Base-by-base conservation (phyloP, 2,113 vertebrate species). In the Trematocara variabile region DNA sequence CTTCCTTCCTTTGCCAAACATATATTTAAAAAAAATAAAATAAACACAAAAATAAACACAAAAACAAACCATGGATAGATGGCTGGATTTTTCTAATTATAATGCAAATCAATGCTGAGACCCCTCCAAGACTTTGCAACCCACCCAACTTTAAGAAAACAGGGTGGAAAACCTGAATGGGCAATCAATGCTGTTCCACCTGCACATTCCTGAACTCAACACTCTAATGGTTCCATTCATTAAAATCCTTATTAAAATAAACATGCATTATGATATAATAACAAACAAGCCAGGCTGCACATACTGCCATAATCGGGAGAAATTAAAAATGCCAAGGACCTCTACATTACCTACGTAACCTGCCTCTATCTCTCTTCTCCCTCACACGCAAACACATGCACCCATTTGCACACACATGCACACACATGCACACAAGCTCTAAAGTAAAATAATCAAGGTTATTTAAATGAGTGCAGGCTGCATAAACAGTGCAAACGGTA, bases 161-260 rank as follows among this genome's bases (percentile, higher is more conserved):
- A 94, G 58, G 77, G 83, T 89, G 79, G 83, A 80, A 92, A 91
- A 92, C 87, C 90, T 94, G 91, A 95, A 94, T 91, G 90, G 90
- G 90, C 90, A 95, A 93, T 95, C 95, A 94, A 86, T 82, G 86
- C 68, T 81, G 88, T 84, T 91, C 86, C 25, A 75, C 81, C 86
- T 63, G 91, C 91, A 86, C 91, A 93, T 92, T 93, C 86, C 92
- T 94, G 90, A 94, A 93, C 92, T 84, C 90, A 88, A 73, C 85
- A 77, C 77, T 88, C 84, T 93, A 93, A 93, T 95, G 88, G 93
- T 89, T 86, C 89, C 89, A 95, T 95, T 96, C 94, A 95, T 96
- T 96, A 95, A 86, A 80, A 89, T 53, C 63, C 90, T 92, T 92
- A 95, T 95, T 94, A 93, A 93, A 96, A 95, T 92, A 96, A 96